These are phyloP conservation scores for Tenthredo distinguenda DNA, from an alignment of 2,888 invertebrate species.

Conservation along the genomic window DNA sequence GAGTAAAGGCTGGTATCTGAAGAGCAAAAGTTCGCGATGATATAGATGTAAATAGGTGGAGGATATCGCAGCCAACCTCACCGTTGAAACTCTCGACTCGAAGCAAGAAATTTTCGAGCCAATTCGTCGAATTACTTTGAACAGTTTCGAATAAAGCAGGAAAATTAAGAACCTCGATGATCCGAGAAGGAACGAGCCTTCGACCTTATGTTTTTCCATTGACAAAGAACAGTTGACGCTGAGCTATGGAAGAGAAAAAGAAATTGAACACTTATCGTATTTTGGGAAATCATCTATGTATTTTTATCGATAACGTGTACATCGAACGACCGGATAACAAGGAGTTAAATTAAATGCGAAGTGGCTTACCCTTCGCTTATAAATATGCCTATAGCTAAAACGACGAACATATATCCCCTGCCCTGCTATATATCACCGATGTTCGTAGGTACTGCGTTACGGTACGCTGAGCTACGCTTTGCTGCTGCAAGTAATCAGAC, in stretches of 20 bases:
- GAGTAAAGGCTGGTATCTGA: background rate
- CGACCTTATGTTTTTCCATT: background rate
- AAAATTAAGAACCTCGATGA: background rate
- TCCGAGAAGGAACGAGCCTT: background rate
- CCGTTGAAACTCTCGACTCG: background rate
- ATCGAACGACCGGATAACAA: background rate
- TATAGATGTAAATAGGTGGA: background rate
- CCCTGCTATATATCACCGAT: constrained; percentile 38
- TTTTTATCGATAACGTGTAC: background rate
- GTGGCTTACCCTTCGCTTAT: background rate
- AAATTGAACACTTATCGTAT: background rate
- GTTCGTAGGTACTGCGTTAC: constrained; percentile 37
- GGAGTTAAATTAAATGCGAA: constrained; percentile 22
- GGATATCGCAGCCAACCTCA: background rate
- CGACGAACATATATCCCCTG: background rate
- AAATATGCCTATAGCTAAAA: background rate
- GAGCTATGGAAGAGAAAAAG: background rate
- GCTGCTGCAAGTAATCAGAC: constrained; percentile 47
- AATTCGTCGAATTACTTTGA: constrained; percentile 29
- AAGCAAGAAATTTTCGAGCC: background rate
- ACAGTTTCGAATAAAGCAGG: background rate
- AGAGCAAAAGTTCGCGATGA: constrained; percentile 1
- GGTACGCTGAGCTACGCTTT: constrained; percentile 25
- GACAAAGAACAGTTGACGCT: background rate
- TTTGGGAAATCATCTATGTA: background rate